Base-by-base conservation (phyloP, 1,140 invertebrate species). In the Brachionus rotundiformis region DNA sequence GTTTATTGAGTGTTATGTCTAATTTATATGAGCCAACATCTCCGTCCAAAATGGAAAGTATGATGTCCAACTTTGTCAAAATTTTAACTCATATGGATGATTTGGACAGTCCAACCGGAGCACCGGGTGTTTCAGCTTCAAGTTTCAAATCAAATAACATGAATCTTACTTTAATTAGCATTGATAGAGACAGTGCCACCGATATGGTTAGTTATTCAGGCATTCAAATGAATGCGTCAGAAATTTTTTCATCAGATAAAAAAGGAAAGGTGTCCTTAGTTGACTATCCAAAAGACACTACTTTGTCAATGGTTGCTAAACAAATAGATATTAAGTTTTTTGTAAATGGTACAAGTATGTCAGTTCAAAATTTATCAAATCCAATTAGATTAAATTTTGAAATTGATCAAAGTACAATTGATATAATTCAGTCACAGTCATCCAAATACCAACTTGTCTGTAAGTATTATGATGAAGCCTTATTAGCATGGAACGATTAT, bases 301-400 rank as follows among this genome's bases (percentile, higher is more conserved):
- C 33, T 4, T 44, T 44, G 68, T 29, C 68, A 10, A 73, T 73
- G 19, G 68, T 73, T 31, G 7, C 68, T 23, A 73, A 27, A 44
- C 68, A 73, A 44, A 73, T 73, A 27, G 68, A 73, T 73, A 11
- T 73, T 10, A 73, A 73, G 10, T 73, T 73, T 73, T 73, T 25
- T 25, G 8, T 27, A 23, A 73, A 73, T 73, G 68, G 68, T 11
- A 19, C 68, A 29, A 19, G 19, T 1, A 23, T 47, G 2, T 2
- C 7, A 44, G 68, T 73, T 3, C 19, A 73, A 44, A 73, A 73
- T 73, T 73, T 73, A 29, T 23, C 16, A 13, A 47, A 29, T 11
- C 68, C 68, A 25, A 44, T 73, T 11, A 44, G 11, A 23, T 44
- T 73, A 44, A 23, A 44, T 44, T 73, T 73, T 44, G 39, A 44